Evolutionary conservation across 2,888 invertebrate species (phyloP).

Genomic region (Athalia cordata): DNA sequence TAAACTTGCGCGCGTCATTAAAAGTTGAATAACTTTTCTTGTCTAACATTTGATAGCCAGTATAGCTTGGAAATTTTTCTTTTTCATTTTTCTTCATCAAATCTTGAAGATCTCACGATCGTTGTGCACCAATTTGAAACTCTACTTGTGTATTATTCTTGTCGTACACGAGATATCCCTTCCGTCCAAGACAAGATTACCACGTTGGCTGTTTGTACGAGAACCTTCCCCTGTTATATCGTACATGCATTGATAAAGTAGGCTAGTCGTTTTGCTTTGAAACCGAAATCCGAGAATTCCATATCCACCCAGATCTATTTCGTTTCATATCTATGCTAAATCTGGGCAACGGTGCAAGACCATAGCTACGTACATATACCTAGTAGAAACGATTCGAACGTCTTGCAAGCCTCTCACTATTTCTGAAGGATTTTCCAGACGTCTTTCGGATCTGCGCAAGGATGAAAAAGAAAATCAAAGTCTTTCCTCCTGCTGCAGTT

Average conservation of each 20-base stretch:
- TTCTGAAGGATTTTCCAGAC: conserved; percentile 20
- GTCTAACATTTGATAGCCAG: neutral
- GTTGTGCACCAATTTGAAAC: too few relatives aligned
- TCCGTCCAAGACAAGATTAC: neutral
- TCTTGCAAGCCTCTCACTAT: conserved; percentile 9
- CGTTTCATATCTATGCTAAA: conserved; percentile 45
- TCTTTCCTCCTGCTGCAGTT: neutral
- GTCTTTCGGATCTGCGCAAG: neutral
- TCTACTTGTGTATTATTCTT: neutral
- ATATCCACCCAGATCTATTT: conserved; percentile 27
- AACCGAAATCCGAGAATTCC: conserved; percentile 3
- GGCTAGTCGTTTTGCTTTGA: conserved; percentile 14
- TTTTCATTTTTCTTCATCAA: too few relatives aligned
- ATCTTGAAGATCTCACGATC: too few relatives aligned
- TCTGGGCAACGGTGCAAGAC: conserved; percentile 11
- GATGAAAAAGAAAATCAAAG: neutral
- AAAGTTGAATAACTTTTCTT: conserved; percentile 12
- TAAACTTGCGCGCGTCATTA: neutral
- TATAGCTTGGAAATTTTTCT: too few relatives aligned
- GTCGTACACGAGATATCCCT: neutral
- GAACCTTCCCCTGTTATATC: conserved; percentile 1
- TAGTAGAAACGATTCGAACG: neutral
- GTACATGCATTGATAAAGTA: neutral
- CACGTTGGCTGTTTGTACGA: neutral
- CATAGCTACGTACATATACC: neutral